Conservation (phyloP, 2,113 vertebrate genomes). For the Vidua macroura region DNA sequence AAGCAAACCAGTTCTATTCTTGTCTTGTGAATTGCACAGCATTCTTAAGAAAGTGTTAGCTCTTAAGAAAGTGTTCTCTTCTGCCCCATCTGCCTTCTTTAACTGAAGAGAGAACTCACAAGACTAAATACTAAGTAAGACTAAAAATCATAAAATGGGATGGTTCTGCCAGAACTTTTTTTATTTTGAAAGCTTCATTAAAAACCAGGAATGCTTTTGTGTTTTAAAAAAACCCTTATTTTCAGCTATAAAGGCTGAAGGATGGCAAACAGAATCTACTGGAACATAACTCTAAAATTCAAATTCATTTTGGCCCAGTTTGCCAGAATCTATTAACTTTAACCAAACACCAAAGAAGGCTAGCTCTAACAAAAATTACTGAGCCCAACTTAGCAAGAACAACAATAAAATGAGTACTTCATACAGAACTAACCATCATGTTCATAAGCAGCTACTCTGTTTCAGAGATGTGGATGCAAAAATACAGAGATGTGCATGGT, state of each 20-base stretch:
- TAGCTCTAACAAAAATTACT: not conserved
- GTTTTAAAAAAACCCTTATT: not conserved
- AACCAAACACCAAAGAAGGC: not conserved
- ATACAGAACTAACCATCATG: not conserved
- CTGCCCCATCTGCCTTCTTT: not conserved
- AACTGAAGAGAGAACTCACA: not conserved
- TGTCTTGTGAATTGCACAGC: not conserved
- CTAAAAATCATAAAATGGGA: not conserved
- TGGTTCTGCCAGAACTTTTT: not conserved
- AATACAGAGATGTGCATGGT: rapidly evolving
- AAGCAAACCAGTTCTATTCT: not conserved
- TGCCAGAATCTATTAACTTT: not conserved
- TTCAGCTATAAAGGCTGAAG: not conserved
- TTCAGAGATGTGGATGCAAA: not conserved
- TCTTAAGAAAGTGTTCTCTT: not conserved
- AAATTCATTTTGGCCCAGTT: not conserved
- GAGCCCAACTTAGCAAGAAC: not conserved
- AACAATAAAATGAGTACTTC: not conserved
- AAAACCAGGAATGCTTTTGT: not conserved
- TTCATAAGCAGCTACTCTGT: not conserved
- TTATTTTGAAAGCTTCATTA: not conserved
- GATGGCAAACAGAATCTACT: not conserved
- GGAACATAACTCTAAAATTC: not conserved
- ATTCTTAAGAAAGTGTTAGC: rapidly evolving
- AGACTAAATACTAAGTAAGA: not conserved